Evolutionary conservation across 37 sponge, comb jelly and placozoan species (phyloP).

Genomic region (Oscarella lobularis): DNA sequence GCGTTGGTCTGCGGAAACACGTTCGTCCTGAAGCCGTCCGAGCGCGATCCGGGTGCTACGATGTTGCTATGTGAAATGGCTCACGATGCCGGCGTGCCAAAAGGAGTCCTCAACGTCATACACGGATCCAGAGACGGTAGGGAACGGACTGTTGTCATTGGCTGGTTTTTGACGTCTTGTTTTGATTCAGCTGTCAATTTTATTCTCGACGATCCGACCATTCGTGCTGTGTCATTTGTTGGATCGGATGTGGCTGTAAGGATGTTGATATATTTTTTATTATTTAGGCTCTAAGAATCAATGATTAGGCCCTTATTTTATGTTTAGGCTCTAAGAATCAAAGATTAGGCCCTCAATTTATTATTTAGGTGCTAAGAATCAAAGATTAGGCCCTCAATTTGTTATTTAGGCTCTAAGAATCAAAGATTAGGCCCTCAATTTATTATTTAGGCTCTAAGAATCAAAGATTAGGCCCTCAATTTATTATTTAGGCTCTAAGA

Average conservation of each 20-base stretch:
- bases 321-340: too few relatives aligned
- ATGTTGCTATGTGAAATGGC: conserved; percentile 82
- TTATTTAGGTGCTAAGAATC: too few relatives aligned
- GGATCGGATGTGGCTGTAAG: conserved; percentile 74
- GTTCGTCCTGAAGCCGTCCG: conserved; percentile 87
- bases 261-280: too few relatives aligned
- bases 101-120: conserved; percentile 91
- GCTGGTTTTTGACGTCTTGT: neutral
- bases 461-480: too few relatives aligned
- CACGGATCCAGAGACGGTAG: conserved; percentile 69
- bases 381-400: too few relatives aligned
- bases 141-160: neutral
- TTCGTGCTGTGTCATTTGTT: conserved; percentile 92
- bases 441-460: too few relatives aligned
- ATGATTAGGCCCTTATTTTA: too few relatives aligned
- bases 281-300: too few relatives aligned
- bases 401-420: too few relatives aligned
- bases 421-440: too few relatives aligned
- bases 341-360: too few relatives aligned
- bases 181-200: conserved; percentile 51
- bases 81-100: conserved; percentile 84
- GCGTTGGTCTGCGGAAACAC: conserved; percentile 96
- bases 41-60: conserved; percentile 82
- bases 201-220: conserved; percentile 76
- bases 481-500: too few relatives aligned